A percentile compares a stretch with the other conserved stretches of the same genome.
Conservation (phyloP, 2,797 vertebrate species). For the Numenius phaeopus region DNA sequence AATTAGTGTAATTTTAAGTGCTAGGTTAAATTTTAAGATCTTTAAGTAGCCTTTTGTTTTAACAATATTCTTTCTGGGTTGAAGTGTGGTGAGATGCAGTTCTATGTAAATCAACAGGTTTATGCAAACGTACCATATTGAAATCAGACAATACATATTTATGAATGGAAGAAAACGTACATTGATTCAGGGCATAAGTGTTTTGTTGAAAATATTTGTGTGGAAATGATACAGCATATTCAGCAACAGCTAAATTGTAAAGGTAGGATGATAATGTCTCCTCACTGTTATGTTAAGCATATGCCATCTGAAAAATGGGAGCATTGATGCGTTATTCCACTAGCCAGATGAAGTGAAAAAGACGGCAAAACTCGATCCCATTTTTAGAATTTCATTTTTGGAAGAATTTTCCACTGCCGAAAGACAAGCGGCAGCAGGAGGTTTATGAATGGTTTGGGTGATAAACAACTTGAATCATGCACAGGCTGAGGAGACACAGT, state of each 20-base stretch:
- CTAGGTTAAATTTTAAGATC: background rate
- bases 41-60: background rate
- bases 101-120: background rate
- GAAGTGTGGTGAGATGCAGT: background rate
- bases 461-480: background rate
- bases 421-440: background rate
- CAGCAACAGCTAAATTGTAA: background rate
- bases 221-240: background rate
- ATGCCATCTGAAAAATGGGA: background rate
- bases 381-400: conserved; percentile 25
- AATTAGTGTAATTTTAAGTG: background rate
- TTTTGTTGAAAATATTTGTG: background rate
- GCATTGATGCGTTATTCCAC: background rate
- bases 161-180: background rate
- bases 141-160: background rate
- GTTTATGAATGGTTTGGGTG: background rate
- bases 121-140: background rate
- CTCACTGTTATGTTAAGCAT: background rate
- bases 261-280: background rate
- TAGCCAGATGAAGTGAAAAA: background rate
- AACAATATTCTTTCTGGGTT: background rate
- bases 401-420: conserved; percentile 17
- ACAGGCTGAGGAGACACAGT: background rate
- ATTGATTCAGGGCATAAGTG: background rate
- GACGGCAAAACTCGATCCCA: background rate